Base-by-base conservation (phyloP, 2,888 invertebrate species). In the Cheilosia urbana region DNA sequence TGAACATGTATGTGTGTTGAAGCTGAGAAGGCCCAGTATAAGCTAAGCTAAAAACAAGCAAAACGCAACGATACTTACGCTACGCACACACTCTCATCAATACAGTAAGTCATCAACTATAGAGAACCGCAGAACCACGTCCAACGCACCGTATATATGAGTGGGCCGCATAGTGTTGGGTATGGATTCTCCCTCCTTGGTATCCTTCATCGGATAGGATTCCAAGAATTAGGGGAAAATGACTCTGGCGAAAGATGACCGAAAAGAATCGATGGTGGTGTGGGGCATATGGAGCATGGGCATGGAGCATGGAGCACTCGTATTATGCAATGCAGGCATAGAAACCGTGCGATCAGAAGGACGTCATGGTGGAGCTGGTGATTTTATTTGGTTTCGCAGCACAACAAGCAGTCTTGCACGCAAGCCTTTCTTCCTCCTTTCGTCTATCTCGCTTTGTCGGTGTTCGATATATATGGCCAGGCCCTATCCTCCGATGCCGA, bases 191-290 rank as follows among this genome's bases (percentile, higher is more conserved):
- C 58, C 57, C 45, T 49, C 53, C 63, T 66, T 65, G 79, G 17
- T 60, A 79, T 79, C 73, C 75, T 84, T 84, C 75, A 69, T 76
- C 84, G 76, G 62, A 71, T 68, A 72, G 81, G 66, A 77, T 72
- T 80, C 77, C 62, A 76, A 73, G 81, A 81, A 85, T 81, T 77
- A 81, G 85, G 81, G 85, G 81, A 76, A 84, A 85, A 81, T 65
- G 72, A 49, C 76, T 72, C 76, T 72, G 81, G 68, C 72, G 81
- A 85, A 85, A 85, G 85, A 85, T 81, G 81, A 77, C 81, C 85
- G 68, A 85, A 85, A 80, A 85, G 85, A 85, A 85, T 85, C 77
- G 81, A 81, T 77, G 63, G 71, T 4, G 57, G 85, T 80, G 58
- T 34, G 37, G 57, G 17, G 55, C n/a, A 2, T 15, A 34, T 4